A percentile compares a stretch with the other conserved stretches of the same genome.
Conservation (phyloP, 2,113 vertebrate genomes). For the Panurus biarmicus region DNA sequence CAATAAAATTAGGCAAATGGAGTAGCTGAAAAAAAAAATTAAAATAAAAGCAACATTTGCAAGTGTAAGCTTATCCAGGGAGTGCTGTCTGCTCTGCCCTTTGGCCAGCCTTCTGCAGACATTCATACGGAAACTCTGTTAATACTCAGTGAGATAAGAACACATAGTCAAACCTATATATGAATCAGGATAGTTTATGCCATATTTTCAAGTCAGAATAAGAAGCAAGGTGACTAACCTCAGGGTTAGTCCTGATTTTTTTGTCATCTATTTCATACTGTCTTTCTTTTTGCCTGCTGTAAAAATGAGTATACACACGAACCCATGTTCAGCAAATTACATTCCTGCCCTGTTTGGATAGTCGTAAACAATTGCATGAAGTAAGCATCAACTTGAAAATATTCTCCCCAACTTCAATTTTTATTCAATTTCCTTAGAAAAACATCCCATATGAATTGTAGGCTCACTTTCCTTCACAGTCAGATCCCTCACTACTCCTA, state of each 20-base stretch:
- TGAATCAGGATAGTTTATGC: neutral
- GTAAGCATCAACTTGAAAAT: neutral
- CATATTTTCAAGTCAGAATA: neutral
- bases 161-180: neutral
- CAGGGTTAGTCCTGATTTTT: neutral
- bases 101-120: neutral
- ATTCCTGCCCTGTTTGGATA: neutral
- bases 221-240: neutral
- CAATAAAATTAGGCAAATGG: neutral
- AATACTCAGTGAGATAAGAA: neutral
- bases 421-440: neutral
- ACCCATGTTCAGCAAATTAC: neutral
- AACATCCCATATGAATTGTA: neutral
- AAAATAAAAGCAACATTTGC: neutral
- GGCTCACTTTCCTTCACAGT: neutral
- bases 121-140: neutral
- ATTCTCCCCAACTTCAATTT: neutral
- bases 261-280: neutral
- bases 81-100: neutral
- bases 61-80: neutral
- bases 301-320: neutral
- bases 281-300: neutral
- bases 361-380: neutral
- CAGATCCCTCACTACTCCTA: neutral
- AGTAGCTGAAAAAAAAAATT: neutral